Conservation (phyloP, 2,797 vertebrate species). For the Leuciscus waleckii region DNA sequence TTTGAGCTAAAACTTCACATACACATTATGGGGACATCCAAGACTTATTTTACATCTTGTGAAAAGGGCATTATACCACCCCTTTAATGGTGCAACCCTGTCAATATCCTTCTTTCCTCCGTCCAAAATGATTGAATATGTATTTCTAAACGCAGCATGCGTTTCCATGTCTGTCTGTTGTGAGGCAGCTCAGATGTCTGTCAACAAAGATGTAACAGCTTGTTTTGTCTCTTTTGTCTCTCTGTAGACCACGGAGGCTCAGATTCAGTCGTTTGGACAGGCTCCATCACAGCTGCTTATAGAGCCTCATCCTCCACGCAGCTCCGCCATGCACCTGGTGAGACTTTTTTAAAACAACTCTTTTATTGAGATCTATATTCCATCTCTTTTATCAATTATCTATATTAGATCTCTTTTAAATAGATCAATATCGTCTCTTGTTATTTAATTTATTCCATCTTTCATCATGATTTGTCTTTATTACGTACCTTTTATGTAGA, state of each 20-base stretch:
- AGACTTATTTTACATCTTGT: no score
- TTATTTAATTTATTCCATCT: neutral
- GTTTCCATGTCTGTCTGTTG: neutral
- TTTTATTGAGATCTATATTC: constrained; percentile 12
- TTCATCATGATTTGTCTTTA: constrained; percentile 2
- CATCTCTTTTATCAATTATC: neutral
- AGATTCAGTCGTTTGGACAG: constrained; percentile 98
- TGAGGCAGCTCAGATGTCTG: neutral
- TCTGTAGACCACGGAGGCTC: constrained; percentile 92
- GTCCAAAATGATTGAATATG: neutral
- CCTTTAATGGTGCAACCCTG: neutral
- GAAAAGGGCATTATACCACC: no score
- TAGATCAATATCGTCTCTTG: neutral
- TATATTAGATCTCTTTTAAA: constrained; percentile 20
- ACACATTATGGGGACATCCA: no score
- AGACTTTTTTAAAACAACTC: constrained; percentile 67
- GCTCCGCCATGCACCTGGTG: constrained; percentile 99
- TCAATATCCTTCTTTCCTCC: neutral
- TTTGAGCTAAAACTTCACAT: no score
- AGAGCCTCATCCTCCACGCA: constrained; percentile 98
- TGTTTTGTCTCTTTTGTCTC: constrained; percentile 5
- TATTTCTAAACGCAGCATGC: neutral
- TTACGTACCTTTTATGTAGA: neutral
- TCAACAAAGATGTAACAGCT: neutral
- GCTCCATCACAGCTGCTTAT: constrained; percentile 99